Conservation (phyloP, 2,797 vertebrate genomes). For the Fistularia tabacaria region DNA sequence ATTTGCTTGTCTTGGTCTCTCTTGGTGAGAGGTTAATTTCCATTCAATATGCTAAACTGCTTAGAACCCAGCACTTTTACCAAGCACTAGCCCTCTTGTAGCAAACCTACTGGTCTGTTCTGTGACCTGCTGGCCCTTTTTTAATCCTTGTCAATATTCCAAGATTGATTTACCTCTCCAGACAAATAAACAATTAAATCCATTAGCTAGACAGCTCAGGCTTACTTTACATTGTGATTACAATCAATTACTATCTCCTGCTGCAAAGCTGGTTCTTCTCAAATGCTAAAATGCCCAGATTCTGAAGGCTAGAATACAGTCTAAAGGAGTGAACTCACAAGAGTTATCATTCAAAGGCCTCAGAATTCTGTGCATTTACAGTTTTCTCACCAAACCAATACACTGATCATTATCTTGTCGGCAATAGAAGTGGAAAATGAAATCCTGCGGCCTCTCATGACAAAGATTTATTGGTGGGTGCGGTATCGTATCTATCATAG, state of each 20-base stretch:
- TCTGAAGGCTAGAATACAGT: background rate
- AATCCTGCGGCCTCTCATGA: slow-evolving; percentile 48
- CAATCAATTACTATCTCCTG: slow-evolving; percentile 66
- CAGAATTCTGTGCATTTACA: slow-evolving; percentile 30
- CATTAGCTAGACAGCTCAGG: slow-evolving; percentile 62
- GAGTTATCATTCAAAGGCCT: slow-evolving; percentile 9
- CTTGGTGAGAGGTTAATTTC: slow-evolving; percentile 65
- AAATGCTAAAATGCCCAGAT: slow-evolving; percentile 38
- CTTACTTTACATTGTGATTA: slow-evolving; percentile 76
- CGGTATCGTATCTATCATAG: slow-evolving; percentile 49
- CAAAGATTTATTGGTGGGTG: slow-evolving; percentile 57
- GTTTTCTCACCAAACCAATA: slow-evolving; percentile 14
- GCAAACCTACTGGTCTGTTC: slow-evolving; percentile 36
- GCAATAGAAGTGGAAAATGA: slow-evolving; percentile 43
- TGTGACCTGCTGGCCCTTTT: slow-evolving; percentile 51
- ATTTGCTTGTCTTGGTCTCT: slow-evolving; percentile 57
- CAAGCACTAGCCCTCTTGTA: slow-evolving; percentile 29
- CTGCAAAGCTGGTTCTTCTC: slow-evolving; percentile 29
- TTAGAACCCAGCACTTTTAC: slow-evolving; percentile 54
- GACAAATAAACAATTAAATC: slow-evolving; percentile 78
- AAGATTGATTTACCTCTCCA: slow-evolving; percentile 76
- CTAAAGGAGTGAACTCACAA: slow-evolving; percentile 13
- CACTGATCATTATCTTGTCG: slow-evolving; percentile 45
- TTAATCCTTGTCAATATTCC: slow-evolving; percentile 72
- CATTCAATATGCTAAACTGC: slow-evolving; percentile 72